Conservation (phyloP, 2,797 vertebrate genomes). For the Chanos chanos region DNA sequence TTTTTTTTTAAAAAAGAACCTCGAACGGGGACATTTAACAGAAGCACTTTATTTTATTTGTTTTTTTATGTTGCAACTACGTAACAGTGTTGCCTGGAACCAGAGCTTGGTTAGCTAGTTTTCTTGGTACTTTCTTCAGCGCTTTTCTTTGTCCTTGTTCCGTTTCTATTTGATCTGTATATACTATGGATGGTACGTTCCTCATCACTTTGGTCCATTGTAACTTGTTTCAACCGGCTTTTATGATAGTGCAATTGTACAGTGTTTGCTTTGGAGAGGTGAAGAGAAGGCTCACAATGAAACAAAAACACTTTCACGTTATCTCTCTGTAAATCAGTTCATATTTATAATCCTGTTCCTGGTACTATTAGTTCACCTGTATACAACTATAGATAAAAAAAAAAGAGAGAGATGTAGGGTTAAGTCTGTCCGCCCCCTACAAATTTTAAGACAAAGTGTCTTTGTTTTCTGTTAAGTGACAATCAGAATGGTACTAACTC, state of each 20-base stretch:
- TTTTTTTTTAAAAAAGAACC: slow-evolving; percentile 83
- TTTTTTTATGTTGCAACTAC: slow-evolving; percentile 60
- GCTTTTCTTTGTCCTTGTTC: slow-evolving; percentile 6
- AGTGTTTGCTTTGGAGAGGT: slow-evolving; percentile 11
- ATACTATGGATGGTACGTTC: slow-evolving; percentile 28
- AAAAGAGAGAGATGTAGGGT: slow-evolving; percentile 27
- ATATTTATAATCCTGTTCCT: slow-evolving; percentile 30
- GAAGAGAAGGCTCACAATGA: slow-evolving; percentile 16
- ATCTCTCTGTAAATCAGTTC: slow-evolving; percentile 13
- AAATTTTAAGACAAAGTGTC: too few species aligned
- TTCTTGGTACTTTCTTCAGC: slow-evolving; percentile 1
- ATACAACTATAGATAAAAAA: slow-evolving; percentile 11
- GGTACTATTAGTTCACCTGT: slow-evolving; percentile 17
- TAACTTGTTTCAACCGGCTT: slow-evolving; percentile 10
- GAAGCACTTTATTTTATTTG: slow-evolving; percentile 96
- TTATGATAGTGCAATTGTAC: slow-evolving; percentile 17
- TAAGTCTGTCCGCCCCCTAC: slow-evolving; percentile 20
- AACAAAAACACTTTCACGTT: slow-evolving; percentile 21
- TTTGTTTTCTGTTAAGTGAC: slow-evolving; percentile 30
- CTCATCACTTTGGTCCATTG: slow-evolving; percentile 8
- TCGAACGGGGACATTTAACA: slow-evolving; percentile 79
- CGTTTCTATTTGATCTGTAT: slow-evolving; percentile 9
- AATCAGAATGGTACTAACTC: slow-evolving; percentile 29
- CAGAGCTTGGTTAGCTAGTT: slow-evolving; percentile 26
- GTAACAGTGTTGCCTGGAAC: slow-evolving; percentile 73